Percentiles rank a stretch among this genome's conserved stretches.
Conservation (phyloP, 2,113 vertebrate genomes). For the Sphaerodactylus townsendi region DNA sequence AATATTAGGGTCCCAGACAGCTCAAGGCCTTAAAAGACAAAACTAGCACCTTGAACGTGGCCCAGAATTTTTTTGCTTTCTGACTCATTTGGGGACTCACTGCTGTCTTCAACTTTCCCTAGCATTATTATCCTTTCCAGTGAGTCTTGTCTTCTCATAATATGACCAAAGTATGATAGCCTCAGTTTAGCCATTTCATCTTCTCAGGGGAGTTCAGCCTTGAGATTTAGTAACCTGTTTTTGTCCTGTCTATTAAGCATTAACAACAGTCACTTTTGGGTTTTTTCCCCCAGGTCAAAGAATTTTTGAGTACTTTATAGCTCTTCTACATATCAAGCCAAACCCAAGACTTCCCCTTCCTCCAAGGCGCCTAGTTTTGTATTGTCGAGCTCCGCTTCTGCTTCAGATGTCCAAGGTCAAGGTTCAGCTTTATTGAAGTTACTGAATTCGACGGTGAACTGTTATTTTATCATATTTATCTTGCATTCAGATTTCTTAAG, state of each 20-base stretch:
- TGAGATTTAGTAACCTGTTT: background rate
- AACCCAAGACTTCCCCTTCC: constrained; percentile 34
- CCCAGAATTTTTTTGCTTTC: too few relatives aligned
- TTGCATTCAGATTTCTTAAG: background rate
- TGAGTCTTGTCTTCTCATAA: too few relatives aligned
- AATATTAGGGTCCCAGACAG: too few relatives aligned
- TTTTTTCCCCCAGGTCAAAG: constrained; percentile 74
- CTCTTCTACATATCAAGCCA: constrained; percentile 41
- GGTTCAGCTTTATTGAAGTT: background rate
- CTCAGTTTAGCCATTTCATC: too few relatives aligned
- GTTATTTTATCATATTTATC: background rate
- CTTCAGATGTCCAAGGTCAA: constrained; percentile 39
- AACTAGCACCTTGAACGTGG: too few relatives aligned
- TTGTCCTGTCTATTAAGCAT: background rate
- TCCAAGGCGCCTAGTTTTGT: constrained; percentile 17
- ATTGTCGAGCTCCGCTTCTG: constrained; percentile 34
- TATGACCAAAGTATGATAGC: too few relatives aligned
- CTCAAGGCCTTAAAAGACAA: too few relatives aligned
- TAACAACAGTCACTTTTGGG: constrained; percentile 24
- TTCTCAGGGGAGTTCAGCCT: too few relatives aligned
- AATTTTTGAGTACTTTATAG: constrained; percentile 79
- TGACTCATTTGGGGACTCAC: too few relatives aligned
- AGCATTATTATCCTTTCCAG: too few relatives aligned
- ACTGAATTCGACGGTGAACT: constrained; percentile 19
- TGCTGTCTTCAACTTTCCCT: too few relatives aligned